Evolutionary conservation across 2,113 vertebrate species (phyloP), one percentile per base, ranked within the genome.

Genomic region (Hippopotamus amphibius): DNA sequence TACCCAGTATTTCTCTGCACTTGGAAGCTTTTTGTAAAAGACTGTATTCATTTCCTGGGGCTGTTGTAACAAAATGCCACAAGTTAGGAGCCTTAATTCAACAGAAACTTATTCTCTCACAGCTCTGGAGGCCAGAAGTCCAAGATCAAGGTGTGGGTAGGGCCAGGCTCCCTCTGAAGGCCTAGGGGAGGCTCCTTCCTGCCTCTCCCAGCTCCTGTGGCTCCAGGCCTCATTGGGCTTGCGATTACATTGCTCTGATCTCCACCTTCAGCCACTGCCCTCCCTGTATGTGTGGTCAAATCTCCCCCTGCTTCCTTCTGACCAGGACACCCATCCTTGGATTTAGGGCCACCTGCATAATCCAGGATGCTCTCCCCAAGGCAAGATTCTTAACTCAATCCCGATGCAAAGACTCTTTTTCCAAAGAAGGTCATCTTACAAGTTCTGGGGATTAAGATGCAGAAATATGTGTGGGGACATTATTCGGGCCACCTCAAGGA

Each of bases 401-500:
- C 24, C 0, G 0, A 24, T 63, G 80, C 5, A 26, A 24, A 37
- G 57, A 63, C 26, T 57, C 21, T 43, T 19, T 43, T 28, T 26
- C 15, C 57, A 61, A 19, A 19, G 5, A 19, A 30, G 22, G 37
- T 46, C 37, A 19, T 16, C 6, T 43, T 43, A 43, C 26, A 82
- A 57, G 24, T 4, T 43, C 26, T 19, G 37, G 55, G 79, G 15
- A 61, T 43, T 1, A 0, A 16, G 80, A 6, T 19, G 57, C 1
- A 19, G 55, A 30, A 10, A 12, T 46, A 7, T 1, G 0, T 1
- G 2, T 43, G 57, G 37, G 24, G 37, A 16, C 16, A 0, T 61
- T 43, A 43, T 6, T 30, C 5, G 1, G 57, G 57, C 80, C 26
- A 1, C 57, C 9, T 19, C 4, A 5, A 10, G 57, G 16, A 63